Conservation (phyloP, 2,888 invertebrate species). For the Folsomia candida region DNA sequence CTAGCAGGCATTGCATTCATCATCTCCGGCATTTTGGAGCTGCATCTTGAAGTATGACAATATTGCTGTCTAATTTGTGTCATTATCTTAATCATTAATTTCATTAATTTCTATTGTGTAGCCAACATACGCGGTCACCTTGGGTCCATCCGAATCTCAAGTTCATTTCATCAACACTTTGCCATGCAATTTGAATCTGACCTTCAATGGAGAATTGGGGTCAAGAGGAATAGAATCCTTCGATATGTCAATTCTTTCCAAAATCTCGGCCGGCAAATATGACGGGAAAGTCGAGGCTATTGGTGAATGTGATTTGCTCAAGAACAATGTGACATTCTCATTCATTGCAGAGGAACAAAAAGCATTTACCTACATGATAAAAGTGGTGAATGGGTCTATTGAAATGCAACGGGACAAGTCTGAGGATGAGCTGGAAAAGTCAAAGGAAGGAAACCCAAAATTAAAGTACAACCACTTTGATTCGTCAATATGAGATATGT, state of each 20-base stretch:
- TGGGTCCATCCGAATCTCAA: constrained; percentile 53
- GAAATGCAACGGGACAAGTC: not conserved
- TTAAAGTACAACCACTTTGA: constrained; percentile 57
- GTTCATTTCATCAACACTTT: constrained; percentile 66
- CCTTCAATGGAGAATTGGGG: not conserved
- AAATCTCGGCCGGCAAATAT: constrained; percentile 26
- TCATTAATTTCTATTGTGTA: constrained; percentile 23
- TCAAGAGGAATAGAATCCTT: constrained; percentile 5
- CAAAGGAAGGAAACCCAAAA: constrained; percentile 64
- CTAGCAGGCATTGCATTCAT: constrained; percentile 58
- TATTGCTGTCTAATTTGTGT: not conserved
- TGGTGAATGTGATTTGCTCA: constrained; percentile 11
- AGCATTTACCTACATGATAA: constrained; percentile 30
- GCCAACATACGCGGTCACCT: constrained; percentile 48
- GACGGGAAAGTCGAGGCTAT: not conserved
- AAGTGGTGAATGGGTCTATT: constrained; percentile 4
- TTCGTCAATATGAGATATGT: not conserved
- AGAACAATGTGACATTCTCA: not conserved
- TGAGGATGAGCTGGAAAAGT: constrained; percentile 59
- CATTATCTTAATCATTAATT: not conserved
- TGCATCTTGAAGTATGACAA: constrained; percentile 55
- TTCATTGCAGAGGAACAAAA: constrained; percentile 19
- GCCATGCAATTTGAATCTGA: constrained; percentile 59
- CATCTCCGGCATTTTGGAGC: constrained; percentile 57
- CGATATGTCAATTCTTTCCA: constrained; percentile 12